A percentile compares a stretch with the other conserved stretches of the same genome.
Conservation (phyloP, 2,797 vertebrate species). For the Chloroceryle amazona region DNA sequence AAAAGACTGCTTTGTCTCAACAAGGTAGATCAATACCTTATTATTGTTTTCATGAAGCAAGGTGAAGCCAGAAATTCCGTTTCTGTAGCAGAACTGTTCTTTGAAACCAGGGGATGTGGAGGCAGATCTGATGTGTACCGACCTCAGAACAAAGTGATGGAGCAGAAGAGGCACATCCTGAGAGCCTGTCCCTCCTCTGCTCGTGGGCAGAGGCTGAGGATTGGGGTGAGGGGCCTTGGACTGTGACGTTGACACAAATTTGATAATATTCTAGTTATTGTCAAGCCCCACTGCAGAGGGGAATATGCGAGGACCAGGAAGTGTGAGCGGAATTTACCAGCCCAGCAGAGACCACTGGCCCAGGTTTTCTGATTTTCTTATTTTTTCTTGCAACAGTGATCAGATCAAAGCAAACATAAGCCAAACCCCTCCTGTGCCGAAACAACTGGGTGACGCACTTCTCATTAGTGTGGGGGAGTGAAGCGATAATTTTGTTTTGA, state of each 20-base stretch:
- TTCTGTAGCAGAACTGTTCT: not conserved
- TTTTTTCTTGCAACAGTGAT: not conserved
- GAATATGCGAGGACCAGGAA: not conserved
- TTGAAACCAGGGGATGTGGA: not conserved
- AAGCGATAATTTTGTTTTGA: not conserved
- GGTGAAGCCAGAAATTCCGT: not conserved
- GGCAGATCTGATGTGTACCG: not conserved
- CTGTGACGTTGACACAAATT: not conserved
- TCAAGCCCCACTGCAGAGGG: not conserved
- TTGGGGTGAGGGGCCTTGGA: not conserved
- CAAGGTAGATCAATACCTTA: slow-evolving; percentile 63
- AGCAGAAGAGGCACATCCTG: rapidly evolving
- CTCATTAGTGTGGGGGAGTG: not conserved
- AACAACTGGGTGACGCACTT: not conserved
- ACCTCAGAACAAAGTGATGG: not conserved
- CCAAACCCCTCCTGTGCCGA: not conserved
- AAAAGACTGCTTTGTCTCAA: slow-evolving; percentile 44
- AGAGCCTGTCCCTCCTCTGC: not conserved
- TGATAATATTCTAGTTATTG: not conserved
- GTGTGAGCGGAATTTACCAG: not conserved
- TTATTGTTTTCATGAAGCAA: not conserved
- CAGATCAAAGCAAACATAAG: not conserved
- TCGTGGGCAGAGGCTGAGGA: not conserved
- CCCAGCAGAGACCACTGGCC: not conserved
- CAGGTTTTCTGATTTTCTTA: not conserved